phyloP scores from a whole-genome alignment of 1,140 invertebrate species.

The Asbolus verrucosus region DNA sequence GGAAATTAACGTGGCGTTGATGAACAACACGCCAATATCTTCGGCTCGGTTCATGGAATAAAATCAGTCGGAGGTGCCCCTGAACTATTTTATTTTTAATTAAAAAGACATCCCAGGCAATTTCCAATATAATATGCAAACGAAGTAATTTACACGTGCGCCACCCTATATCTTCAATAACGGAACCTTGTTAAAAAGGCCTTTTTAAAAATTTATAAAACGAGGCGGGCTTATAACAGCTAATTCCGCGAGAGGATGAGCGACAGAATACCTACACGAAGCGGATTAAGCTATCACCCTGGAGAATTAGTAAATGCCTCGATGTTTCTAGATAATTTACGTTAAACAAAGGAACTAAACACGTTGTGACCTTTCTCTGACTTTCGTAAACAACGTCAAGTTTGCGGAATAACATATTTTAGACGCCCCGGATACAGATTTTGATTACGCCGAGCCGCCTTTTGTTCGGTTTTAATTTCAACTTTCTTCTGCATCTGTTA shows the following conservation, averaged over 20 bases:
- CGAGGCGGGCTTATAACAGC: conserved; percentile 46
- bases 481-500: too few species aligned
- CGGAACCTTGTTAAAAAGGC: conserved; percentile 46
- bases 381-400: conserved; percentile 11
- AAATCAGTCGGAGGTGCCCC: neutral
- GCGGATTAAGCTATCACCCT: conserved; percentile 51
- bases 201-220: conserved; percentile 51
- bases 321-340: conserved; percentile 49
- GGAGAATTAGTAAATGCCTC: conserved; percentile 50
- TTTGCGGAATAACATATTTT: too few species aligned
- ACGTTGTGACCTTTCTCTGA: conserved; percentile 21
- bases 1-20: conserved; percentile 18
- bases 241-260: conserved; percentile 49
- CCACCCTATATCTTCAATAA: conserved; percentile 38
- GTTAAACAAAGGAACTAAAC: conserved; percentile 45
- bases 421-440: too few species aligned
- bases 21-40: conserved; percentile 14
- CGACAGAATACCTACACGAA: conserved; percentile 51
- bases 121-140: conserved; percentile 49
- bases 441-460: too few species aligned
- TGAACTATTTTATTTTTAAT: conserved; percentile 31
- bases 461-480: too few species aligned
- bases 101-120: conserved; percentile 45
- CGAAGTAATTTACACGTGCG: conserved; percentile 49
- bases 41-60: neutral